Percentiles rank a stretch among this genome's conserved stretches.
phyloP scores from a whole-genome alignment of 2,113 vertebrate species.

The Halcyon senegalensis region DNA sequence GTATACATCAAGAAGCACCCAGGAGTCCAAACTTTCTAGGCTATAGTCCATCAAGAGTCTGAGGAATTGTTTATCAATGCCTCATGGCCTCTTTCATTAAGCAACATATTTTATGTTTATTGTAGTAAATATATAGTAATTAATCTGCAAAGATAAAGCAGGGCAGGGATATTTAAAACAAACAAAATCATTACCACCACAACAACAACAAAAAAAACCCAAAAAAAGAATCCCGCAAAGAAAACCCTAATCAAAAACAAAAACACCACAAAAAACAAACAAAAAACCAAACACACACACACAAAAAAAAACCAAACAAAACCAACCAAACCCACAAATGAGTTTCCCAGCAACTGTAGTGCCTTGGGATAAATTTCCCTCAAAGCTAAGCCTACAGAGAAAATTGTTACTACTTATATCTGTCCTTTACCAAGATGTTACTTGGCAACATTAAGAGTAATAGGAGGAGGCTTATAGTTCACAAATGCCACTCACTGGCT shows the following conservation, averaged over 20 bases:
- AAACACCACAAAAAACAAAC: neutral
- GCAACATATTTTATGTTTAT: neutral
- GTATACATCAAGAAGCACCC: neutral
- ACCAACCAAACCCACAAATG: neutral
- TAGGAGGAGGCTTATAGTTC: neutral
- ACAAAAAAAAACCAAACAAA: neutral
- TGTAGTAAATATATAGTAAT: neutral
- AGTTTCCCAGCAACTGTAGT: neutral
- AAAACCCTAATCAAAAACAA: too few species aligned
- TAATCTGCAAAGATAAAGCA: neutral
- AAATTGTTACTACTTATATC: slow-evolving; percentile 1
- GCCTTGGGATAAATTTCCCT: neutral
- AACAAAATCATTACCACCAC: neutral
- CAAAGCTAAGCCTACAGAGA: neutral
- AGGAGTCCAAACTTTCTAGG: neutral
- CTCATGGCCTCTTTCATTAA: neutral
- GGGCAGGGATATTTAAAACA: neutral
- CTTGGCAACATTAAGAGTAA: neutral
- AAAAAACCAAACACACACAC: neutral
- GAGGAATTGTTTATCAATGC: neutral
- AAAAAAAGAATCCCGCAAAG: too few species aligned
- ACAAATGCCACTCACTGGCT: neutral
- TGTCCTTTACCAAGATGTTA: neutral
- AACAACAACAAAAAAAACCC: neutral
- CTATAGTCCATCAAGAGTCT: neutral